Evolutionary conservation across 2,797 vertebrate species (phyloP).

Genomic region (Serranus cabrilla): DNA sequence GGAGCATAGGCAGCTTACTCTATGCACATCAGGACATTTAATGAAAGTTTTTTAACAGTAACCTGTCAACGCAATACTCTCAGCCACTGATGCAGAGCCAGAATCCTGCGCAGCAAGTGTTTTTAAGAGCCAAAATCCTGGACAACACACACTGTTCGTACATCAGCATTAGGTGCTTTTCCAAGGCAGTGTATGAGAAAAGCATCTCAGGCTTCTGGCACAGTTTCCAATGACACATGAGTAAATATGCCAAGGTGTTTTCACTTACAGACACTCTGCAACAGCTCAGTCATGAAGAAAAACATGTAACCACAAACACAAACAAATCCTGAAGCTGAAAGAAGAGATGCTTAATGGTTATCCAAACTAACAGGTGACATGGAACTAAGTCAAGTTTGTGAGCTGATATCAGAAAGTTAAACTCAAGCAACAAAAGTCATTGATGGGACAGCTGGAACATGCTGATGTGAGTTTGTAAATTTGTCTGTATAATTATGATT

Average conservation of each 20-base stretch:
- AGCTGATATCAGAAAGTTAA: neutral
- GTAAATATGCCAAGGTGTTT: neutral
- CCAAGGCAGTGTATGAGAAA: neutral
- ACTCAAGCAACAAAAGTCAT: neutral
- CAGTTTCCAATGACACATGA: neutral
- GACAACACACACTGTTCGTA: neutral
- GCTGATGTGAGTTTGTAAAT: too few relatives aligned
- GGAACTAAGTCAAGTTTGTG: neutral
- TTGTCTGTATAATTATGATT: too few relatives aligned
- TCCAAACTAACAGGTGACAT: constrained; percentile 3
- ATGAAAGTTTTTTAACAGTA: neutral
- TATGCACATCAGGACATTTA: neutral
- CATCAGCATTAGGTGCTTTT: neutral
- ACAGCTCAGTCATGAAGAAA: neutral
- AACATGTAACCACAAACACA: constrained; percentile 11
- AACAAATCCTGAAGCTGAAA: constrained; percentile 8
- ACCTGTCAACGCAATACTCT: neutral
- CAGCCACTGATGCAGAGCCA: neutral
- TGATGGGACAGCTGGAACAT: too few relatives aligned
- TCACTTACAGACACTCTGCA: neutral
- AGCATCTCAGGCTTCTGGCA: neutral
- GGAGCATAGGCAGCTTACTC: neutral
- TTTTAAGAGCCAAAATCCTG: constrained; percentile 13
- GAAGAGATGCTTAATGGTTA: neutral
- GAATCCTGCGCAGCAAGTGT: neutral